Base-by-base conservation (phyloP, 2,113 vertebrate genomes). In the Sceloporus tristichus region DNA sequence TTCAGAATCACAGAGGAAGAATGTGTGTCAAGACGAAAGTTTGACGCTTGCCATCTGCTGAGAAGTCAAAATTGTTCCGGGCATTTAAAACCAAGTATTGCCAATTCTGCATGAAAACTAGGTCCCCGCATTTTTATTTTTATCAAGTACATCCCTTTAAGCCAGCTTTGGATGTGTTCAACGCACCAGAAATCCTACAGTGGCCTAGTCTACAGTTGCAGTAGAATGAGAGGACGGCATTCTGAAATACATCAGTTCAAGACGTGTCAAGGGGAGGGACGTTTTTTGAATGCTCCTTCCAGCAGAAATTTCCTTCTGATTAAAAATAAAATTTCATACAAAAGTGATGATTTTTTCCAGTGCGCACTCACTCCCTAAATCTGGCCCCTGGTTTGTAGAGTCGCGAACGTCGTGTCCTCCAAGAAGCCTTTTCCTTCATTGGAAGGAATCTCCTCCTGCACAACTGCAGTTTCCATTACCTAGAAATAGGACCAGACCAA, bases 21-120 rank as follows among this genome's bases (percentile, higher is more conserved):
- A 40, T 53, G 27, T 6, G 84, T 65, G 62, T 66, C 54, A 11
- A 16, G 38, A 66, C n/a, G 23, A 13, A 86, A 81, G 74, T 66
- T 38, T 54, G 25, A 29, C 29, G 29, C 0, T 76, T 84, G 70
- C 13, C 25, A 2, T 62, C 40, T 90, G 40, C 88, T 71, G 79
- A 29, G 76, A 1, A 70, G n/a, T 70, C 18, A 14, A 19, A 54
- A 0, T 1, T 48, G 1, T 7, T 7, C 25, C 0, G 14, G 74
- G 84, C 81, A 48, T 91, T 93, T 4, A 54, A 14, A 75, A 74
- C 77, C 87, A 85, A 56, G 86, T 89, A 54, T 34, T 0, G 14
- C 0, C 2, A 34, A 0, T 0, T 53, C 42, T 70, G 38, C 0
- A 0, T 59, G 74, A 87, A 82, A 87, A 81, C 23, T 0, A 48